These are phyloP conservation scores for Diplodus puntazzo DNA, from an alignment of 2,797 vertebrate genomes.

Conservation along the genomic window DNA sequence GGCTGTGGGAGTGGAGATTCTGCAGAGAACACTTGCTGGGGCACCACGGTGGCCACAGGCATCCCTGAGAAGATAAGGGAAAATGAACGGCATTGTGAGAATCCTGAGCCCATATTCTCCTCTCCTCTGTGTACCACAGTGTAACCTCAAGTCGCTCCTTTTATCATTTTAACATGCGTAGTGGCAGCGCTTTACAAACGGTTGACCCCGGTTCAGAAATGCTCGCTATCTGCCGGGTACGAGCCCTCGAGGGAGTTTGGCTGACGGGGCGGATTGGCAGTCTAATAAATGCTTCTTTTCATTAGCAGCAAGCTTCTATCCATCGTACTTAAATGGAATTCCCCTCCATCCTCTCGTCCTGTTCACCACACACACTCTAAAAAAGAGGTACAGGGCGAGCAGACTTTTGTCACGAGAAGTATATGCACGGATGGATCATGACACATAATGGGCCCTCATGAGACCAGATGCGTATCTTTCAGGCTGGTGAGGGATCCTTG, in stretches of 20 bases:
- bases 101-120: slow-evolving; percentile 7
- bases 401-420: slow-evolving; percentile 15
- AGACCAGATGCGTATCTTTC: slow-evolving; percentile 20
- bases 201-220: slow-evolving; percentile 51
- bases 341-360: slow-evolving; percentile 50
- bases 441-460: slow-evolving; percentile 2
- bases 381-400: slow-evolving; percentile 25
- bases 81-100: slow-evolving; percentile 45
- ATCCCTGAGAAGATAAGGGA: slow-evolving; percentile 56
- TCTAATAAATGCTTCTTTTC: slow-evolving; percentile 73
- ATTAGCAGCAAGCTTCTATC: slow-evolving; percentile 64
- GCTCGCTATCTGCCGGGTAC: slow-evolving; percentile 33
- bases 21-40: slow-evolving; percentile 67
- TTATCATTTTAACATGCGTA: slow-evolving; percentile 24
- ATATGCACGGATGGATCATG: neutral
- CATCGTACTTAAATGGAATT: slow-evolving; percentile 69
- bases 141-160: slow-evolving; percentile 12
- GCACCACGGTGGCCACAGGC: slow-evolving; percentile 60
- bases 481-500: neutral
- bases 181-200: slow-evolving; percentile 30
- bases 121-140: slow-evolving; percentile 3
- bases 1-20: slow-evolving; percentile 61
- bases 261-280: slow-evolving; percentile 64
- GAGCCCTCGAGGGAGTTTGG: slow-evolving; percentile 63
- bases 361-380: slow-evolving; percentile 39